Evolutionary conservation across 2,888 invertebrate species (phyloP).

Genomic region (Amphipoea oculea): DNA sequence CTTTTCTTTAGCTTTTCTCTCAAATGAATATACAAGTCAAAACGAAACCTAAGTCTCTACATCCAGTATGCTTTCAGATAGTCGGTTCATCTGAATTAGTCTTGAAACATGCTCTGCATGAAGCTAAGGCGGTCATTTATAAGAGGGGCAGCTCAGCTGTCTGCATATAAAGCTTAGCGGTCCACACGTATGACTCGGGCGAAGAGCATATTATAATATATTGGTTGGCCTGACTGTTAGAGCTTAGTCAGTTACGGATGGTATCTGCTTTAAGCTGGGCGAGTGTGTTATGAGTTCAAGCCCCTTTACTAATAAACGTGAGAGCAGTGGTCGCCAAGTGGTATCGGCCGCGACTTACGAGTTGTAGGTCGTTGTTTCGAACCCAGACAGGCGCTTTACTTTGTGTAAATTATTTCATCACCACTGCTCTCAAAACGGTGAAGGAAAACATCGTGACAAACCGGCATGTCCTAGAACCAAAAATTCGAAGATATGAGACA

Average conservation of each 20-base stretch:
- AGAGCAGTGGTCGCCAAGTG: no score
- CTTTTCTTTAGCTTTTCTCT: background rate
- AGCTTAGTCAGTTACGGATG: conserved; percentile 27
- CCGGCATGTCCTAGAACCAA: no score
- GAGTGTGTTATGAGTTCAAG: background rate
- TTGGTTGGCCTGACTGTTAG: conserved; percentile 3
- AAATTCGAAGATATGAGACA: no score
- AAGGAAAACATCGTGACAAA: no score
- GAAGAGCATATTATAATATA: conserved; percentile 42
- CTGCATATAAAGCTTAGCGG: conserved; percentile 55
- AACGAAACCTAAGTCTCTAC: background rate
- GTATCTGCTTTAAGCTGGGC: background rate
- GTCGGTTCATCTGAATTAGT: conserved; percentile 38
- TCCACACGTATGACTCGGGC: conserved; percentile 25
- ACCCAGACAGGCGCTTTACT: no score
- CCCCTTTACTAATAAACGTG: no score
- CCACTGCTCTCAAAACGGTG: no score
- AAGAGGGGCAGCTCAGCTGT: conserved; percentile 27
- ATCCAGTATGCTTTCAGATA: conserved; percentile 18
- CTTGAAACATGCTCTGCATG: conserved; percentile 27
- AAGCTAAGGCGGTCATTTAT: conserved; percentile 43
- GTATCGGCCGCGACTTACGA: no score
- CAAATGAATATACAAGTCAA: background rate
- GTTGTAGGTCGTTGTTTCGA: no score
- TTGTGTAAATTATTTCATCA: no score